Conservation (phyloP, 2,797 vertebrate genomes). For the Leucoraja ocellata region DNA sequence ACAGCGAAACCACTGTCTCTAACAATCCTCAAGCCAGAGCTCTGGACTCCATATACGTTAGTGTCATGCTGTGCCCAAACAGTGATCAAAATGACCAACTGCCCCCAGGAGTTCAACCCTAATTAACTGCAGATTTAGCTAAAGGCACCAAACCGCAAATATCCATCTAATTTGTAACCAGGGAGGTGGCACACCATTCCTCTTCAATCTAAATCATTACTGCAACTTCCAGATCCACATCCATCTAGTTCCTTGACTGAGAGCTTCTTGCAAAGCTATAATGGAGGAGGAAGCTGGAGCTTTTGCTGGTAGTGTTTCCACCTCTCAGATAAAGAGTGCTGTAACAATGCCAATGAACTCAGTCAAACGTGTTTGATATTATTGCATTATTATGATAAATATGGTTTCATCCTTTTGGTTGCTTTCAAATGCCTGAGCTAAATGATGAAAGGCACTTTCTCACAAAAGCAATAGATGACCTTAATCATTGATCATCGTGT, state of each 20-base stretch:
- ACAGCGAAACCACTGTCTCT: not conserved
- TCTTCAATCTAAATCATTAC: constrained; percentile 8
- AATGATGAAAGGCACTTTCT: not conserved
- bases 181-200: not conserved
- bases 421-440: not conserved
- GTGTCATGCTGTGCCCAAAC: not conserved
- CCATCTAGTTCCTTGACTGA: not conserved
- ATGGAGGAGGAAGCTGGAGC: not conserved
- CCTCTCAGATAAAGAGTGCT: not conserved
- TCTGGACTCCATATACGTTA: not conserved
- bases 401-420: not conserved
- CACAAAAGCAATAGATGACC: not conserved
- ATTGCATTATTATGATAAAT: not conserved
- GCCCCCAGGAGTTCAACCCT: constrained; percentile 4
- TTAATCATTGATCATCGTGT: not conserved
- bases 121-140: constrained; percentile 23
- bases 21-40: constrained; percentile 18
- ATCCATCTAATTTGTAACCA: constrained; percentile 27
- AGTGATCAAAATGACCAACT: constrained; percentile 1
- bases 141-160: not conserved
- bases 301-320: not conserved
- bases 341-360: not conserved
- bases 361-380: constrained; percentile 6
- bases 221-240: not conserved
- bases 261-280: not conserved